phyloP scores from a whole-genome alignment of 2,113 vertebrate species.

The Ursus arctos region DNA sequence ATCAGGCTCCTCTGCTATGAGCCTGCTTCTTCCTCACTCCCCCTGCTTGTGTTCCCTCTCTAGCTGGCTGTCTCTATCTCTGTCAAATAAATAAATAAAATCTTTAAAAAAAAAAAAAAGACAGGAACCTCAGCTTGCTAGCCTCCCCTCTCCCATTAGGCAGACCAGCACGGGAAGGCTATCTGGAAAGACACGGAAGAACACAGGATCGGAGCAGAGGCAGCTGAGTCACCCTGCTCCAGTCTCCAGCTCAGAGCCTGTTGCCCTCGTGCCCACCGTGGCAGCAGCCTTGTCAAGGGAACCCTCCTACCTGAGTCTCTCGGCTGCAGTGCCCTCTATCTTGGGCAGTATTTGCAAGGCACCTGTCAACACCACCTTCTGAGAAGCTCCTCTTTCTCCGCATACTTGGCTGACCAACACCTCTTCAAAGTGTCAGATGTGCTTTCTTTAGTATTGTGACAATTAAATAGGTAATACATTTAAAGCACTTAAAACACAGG shows the following conservation, averaged over 20 bases:
- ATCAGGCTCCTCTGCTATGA: no score
- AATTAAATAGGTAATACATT: background rate
- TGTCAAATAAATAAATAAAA: no score
- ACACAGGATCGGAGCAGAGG: background rate
- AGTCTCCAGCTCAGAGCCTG: background rate
- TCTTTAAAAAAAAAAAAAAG: background rate
- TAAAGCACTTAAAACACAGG: background rate
- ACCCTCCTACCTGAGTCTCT: background rate
- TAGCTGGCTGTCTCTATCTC: no score
- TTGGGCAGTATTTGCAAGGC: background rate
- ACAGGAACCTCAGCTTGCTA: background rate
- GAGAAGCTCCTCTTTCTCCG: background rate
- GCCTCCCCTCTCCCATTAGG: background rate
- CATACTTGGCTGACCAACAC: background rate
- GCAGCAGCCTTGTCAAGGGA: background rate
- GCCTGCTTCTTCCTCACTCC: no score
- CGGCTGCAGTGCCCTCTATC: background rate
- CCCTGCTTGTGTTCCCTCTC: no score
- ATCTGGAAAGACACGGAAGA: background rate
- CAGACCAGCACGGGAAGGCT: background rate
- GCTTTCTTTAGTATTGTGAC: background rate
- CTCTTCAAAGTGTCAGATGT: background rate
- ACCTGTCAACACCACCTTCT: background rate
- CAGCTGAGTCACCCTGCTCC: background rate
- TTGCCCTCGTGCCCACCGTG: accelerated